Percentiles rank a stretch among this genome's conserved stretches.
phyloP scores from a whole-genome alignment of 2,113 vertebrate genomes.

The Upupa epops region DNA sequence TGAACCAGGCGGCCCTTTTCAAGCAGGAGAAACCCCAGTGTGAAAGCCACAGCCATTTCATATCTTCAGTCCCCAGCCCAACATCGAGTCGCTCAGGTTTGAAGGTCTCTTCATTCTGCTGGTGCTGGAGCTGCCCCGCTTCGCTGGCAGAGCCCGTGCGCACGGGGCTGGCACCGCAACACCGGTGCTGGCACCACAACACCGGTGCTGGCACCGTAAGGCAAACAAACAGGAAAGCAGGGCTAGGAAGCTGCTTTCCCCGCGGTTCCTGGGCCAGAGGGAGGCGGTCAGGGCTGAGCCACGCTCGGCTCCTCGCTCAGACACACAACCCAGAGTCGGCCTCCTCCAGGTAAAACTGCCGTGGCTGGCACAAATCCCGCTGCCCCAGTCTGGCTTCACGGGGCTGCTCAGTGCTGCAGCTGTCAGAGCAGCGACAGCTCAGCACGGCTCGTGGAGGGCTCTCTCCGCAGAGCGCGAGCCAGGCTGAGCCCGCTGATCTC shows the following conservation, averaged over 20 bases:
- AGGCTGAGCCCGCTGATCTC: no score
- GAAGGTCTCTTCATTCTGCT: background rate
- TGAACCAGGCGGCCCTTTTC: background rate
- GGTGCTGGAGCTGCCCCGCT: background rate
- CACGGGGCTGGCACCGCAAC: background rate
- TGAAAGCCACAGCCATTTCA: no score
- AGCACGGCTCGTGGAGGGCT: no score
- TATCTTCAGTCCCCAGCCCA: background rate
- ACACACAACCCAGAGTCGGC: no score
- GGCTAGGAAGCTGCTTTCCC: no score
- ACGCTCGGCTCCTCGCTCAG: background rate
- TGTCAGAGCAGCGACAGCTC: no score
- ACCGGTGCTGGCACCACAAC: background rate
- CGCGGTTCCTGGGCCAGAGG: background rate
- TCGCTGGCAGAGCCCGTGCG: background rate
- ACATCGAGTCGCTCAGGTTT: background rate
- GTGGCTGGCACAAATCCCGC: no score
- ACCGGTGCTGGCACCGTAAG: background rate
- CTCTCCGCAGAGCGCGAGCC: no score
- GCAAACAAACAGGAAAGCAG: background rate
- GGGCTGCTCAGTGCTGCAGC: no score
- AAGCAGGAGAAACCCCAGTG: no score
- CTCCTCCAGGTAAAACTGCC: no score
- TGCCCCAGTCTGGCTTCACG: no score
- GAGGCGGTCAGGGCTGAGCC: constrained; percentile 15